Conservation (phyloP, 2,797 vertebrate species). For the Tolypeutes matacus region DNA sequence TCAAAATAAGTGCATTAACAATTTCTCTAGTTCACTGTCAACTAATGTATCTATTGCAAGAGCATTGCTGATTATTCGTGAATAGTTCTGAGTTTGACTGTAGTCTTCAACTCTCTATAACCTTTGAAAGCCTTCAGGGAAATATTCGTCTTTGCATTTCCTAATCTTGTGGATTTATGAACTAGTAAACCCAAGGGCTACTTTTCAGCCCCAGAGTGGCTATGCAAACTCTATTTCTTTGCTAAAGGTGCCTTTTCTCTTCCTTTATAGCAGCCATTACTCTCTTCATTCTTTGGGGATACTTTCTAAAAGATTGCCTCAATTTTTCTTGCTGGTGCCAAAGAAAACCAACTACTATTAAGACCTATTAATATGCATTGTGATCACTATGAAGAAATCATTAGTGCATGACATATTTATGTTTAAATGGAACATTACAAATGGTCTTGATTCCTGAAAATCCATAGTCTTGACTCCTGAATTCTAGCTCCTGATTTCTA, state of each 20-base stretch:
- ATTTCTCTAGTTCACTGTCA: background rate
- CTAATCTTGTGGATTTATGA: conserved; percentile 31
- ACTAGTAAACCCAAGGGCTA: background rate
- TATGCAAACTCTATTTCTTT: conserved; percentile 2
- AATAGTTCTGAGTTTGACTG: background rate
- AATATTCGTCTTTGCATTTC: conserved; percentile 36
- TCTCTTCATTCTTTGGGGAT: background rate
- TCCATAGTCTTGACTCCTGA: background rate
- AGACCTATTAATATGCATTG: background rate
- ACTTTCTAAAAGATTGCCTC: background rate
- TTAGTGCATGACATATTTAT: background rate
- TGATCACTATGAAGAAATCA: background rate
- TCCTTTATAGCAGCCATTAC: background rate
- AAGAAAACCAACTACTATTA: conserved; percentile 17
- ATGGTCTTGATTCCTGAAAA: background rate
- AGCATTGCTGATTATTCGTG: background rate
- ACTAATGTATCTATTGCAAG: background rate
- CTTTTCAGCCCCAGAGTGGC: background rate
- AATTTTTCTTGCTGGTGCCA: background rate
- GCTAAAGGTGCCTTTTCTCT: background rate
- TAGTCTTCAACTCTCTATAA: background rate
- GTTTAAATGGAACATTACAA: background rate
- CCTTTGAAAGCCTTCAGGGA: background rate
- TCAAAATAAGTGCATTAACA: conserved; percentile 6
- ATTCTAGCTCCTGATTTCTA: conserved; percentile 25